Evolutionary conservation across 2,888 invertebrate species (phyloP).

Genomic region (Yponomeuta evonymella): DNA sequence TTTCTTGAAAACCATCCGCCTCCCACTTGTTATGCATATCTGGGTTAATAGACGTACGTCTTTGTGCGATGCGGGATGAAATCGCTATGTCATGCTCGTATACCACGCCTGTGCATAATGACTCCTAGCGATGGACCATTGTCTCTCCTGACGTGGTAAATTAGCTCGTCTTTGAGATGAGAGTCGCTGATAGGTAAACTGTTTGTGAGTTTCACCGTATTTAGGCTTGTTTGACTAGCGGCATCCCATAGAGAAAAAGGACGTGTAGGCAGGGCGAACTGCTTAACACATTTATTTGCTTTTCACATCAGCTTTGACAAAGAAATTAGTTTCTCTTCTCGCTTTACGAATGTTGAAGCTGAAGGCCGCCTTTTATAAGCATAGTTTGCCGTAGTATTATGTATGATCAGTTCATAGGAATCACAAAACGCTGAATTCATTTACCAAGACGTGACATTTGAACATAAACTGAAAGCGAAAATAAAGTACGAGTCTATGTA

Average conservation of each 20-base stretch:
- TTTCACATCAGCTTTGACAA: no score
- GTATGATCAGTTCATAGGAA: no score
- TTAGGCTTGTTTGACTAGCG: background rate
- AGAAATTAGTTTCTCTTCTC: no score
- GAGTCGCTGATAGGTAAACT: background rate
- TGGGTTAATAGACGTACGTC: conserved; percentile 47
- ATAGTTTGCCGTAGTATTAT: no score
- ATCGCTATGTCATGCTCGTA: conserved; percentile 39
- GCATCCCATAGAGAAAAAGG: background rate
- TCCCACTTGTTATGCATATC: conserved; percentile 42
- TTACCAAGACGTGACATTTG: no score
- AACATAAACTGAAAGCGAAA: no score
- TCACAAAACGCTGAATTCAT: no score
- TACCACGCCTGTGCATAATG: conserved; percentile 13
- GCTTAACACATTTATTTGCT: no score
- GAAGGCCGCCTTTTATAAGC: no score
- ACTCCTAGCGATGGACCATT: conserved; percentile 12
- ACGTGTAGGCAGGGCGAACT: no score
- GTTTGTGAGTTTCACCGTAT: background rate
- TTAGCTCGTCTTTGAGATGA: background rate
- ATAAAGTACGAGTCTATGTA: no score
- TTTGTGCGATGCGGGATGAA: conserved; percentile 23
- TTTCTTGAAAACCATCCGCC: conserved; percentile 20
- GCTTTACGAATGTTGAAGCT: no score
- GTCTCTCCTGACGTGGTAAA: conserved; percentile 6